Percentiles rank a stretch among this genome's conserved stretches.
phyloP scores from a whole-genome alignment of 2,888 invertebrate species.

The Dryobotodes eremita region DNA sequence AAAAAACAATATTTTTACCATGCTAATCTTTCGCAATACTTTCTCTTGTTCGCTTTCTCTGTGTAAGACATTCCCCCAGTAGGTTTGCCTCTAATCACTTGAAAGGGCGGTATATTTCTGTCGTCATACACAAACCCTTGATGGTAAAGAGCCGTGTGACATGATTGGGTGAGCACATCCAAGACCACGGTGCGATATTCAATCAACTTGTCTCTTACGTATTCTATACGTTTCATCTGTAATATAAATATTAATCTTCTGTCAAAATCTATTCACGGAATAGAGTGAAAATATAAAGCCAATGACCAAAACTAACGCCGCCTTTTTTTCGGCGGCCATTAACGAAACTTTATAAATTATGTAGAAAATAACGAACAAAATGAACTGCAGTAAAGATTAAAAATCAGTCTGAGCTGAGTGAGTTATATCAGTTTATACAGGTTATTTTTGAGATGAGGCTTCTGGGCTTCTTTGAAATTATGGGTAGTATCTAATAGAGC shows the following conservation, averaged over 20 bases:
- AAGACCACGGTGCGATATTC: constrained; percentile 85
- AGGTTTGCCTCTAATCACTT: constrained; percentile 90
- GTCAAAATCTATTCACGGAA: background rate
- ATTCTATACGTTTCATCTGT: constrained; percentile 88
- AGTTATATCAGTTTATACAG: background rate
- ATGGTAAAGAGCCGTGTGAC: constrained; percentile 93
- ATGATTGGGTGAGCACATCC: constrained; percentile 91
- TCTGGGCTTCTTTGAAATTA: background rate
- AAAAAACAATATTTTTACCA: constrained; percentile 88
- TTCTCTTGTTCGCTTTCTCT: constrained; percentile 95
- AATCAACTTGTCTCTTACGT: constrained; percentile 77
- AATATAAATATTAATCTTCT: constrained; percentile 51
- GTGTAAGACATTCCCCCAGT: constrained; percentile 95
- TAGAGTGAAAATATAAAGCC: constrained; percentile 4
- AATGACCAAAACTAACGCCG: background rate
- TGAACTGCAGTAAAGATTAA: background rate
- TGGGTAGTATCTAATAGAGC: background rate
- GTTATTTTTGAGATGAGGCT: background rate
- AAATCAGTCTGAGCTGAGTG: background rate
- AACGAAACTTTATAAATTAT: background rate
- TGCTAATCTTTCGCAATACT: constrained; percentile 94
- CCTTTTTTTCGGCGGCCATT: background rate
- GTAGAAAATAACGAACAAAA: background rate
- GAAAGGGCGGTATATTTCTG: constrained; percentile 87
- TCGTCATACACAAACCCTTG: constrained; percentile 96